These are phyloP conservation scores for Rhea americana DNA, from an alignment of 2,113 vertebrate genomes.

Conservation along the genomic window DNA sequence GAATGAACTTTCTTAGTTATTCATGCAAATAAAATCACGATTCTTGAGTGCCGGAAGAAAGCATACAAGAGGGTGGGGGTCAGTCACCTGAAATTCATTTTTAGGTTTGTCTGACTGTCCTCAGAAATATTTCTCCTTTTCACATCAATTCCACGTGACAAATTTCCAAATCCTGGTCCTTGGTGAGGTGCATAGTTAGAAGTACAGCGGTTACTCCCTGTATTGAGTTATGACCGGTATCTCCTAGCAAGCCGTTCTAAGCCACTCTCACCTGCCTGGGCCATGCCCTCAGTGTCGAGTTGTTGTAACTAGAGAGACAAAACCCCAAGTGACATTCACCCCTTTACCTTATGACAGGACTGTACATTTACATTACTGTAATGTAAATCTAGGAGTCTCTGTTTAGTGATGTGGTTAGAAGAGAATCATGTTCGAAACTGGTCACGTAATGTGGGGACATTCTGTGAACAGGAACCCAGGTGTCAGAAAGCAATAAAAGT, in stretches of 20 bases:
- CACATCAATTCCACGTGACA: background rate
- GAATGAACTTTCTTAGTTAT: background rate
- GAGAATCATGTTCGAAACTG: background rate
- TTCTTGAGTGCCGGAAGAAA: background rate
- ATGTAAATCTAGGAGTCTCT: background rate
- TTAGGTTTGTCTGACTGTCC: background rate
- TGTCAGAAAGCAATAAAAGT: background rate
- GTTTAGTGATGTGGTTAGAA: background rate
- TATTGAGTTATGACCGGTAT: background rate
- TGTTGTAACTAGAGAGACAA: background rate
- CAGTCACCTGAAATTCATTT: background rate
- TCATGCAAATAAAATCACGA: background rate
- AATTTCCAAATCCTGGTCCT: background rate
- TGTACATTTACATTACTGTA: background rate
- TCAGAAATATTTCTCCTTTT: background rate
- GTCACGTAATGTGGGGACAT: background rate
- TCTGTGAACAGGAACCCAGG: background rate
- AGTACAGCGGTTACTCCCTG: background rate
- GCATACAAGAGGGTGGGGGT: fast-evolving
- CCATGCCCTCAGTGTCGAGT: background rate
- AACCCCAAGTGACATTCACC: background rate
- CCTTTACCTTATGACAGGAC: background rate
- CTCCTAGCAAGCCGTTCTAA: background rate
- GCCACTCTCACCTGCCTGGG: background rate
- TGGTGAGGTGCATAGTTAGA: background rate